These are phyloP conservation scores for Eustalomyia histrio DNA, from an alignment of 2,888 invertebrate species.

Conservation along the genomic window DNA sequence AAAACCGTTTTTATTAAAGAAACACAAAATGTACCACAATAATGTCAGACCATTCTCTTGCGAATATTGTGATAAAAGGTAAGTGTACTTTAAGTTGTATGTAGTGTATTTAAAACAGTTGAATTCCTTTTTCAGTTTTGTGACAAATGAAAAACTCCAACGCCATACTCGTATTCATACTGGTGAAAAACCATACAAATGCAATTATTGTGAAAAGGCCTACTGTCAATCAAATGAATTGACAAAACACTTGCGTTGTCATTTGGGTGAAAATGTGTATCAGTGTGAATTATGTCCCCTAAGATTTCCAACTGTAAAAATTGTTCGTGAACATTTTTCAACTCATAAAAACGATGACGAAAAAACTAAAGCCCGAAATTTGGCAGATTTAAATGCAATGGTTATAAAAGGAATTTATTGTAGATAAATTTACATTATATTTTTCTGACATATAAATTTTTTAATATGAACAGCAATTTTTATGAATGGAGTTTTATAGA, in stretches of 20 bases:
- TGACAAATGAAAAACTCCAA: conserved; percentile 58
- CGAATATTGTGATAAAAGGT: conserved; percentile 72
- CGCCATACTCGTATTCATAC: conserved; percentile 58
- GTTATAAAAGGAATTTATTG: conserved; percentile 57
- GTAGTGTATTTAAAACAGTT: background rate
- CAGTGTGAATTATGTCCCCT: conserved; percentile 76
- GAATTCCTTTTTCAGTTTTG: conserved; percentile 36
- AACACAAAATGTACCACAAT: conserved; percentile 84
- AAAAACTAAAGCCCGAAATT: conserved; percentile 57
- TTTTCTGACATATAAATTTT: too few relatives aligned
- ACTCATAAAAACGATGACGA: conserved; percentile 65
- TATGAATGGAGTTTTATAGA: too few relatives aligned
- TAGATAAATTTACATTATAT: conserved; percentile 36
- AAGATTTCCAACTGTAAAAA: conserved; percentile 57
- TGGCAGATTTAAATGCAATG: conserved; percentile 40
- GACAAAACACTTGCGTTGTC: conserved; percentile 79
- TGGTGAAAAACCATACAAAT: conserved; percentile 79
- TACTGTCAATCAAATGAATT: conserved; percentile 79
- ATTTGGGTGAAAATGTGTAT: conserved; percentile 82
- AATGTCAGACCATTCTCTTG: conserved; percentile 78
- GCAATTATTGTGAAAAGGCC: conserved; percentile 81
- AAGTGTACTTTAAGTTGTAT: conserved; percentile 25
- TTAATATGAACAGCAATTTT: too few relatives aligned
- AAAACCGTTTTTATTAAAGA: conserved; percentile 82
- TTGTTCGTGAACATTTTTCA: conserved; percentile 59